Percentiles rank a stretch among this genome's conserved stretches.
Conservation (phyloP, 2,888 invertebrate species). For the Apamea crenata region DNA sequence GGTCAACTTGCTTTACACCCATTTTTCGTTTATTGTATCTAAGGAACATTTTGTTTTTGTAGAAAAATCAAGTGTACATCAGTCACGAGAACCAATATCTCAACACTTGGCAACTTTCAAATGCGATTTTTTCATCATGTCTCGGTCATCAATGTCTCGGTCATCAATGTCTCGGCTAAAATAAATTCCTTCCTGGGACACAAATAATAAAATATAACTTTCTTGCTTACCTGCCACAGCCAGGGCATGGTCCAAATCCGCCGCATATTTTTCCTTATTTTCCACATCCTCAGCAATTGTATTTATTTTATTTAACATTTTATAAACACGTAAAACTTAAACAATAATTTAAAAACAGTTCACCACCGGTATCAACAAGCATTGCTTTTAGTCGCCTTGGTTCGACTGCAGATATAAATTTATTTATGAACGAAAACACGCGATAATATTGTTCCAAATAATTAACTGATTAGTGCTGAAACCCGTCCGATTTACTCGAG, state of each 20-base stretch:
- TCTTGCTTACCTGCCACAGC: slow-evolving; percentile 70
- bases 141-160: no score
- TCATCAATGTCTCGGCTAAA: not conserved
- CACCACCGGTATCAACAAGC: slow-evolving; percentile 75
- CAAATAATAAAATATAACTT: not conserved
- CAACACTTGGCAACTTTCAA: no score
- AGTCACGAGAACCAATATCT: no score
- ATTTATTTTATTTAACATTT: slow-evolving; percentile 72
- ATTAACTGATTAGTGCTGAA: slow-evolving; percentile 34
- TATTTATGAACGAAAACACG: slow-evolving; percentile 56
- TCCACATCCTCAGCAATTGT: slow-evolving; percentile 75
- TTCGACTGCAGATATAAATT: slow-evolving; percentile 58
- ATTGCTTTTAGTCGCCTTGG: slow-evolving; percentile 46
- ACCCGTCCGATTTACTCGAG: slow-evolving; percentile 56
- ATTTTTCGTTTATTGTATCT: not conserved
- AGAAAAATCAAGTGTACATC: not conserved
- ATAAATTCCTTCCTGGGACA: not conserved
- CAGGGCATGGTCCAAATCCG: slow-evolving; percentile 83
- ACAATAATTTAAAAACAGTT: slow-evolving; percentile 18
- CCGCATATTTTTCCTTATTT: slow-evolving; percentile 68
- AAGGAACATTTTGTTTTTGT: not conserved
- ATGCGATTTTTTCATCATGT: no score
- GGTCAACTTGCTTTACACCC: not conserved
- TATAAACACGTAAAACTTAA: slow-evolving; percentile 21
- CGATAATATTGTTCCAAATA: slow-evolving; percentile 40